Base-by-base conservation (phyloP, 2,888 invertebrate species). In the Nemurella pictetii region DNA sequence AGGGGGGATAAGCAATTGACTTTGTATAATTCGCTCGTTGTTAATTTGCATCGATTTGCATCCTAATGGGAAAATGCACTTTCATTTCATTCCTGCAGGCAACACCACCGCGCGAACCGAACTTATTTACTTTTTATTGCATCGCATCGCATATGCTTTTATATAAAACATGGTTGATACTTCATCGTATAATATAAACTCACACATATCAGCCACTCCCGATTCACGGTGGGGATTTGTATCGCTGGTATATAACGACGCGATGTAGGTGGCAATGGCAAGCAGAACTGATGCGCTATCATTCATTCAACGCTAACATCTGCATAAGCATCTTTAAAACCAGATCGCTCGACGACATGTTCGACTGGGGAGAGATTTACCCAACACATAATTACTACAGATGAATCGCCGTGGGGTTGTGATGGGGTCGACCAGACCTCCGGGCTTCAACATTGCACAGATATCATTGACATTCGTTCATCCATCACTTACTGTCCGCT, bases 401-500 rank as follows among this genome's bases (percentile, higher is more conserved):
- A 55, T 55, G 15, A 55, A 55, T 55, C 55, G 5, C 20, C 9
- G 55, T 2, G 55, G 9, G 55, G 20, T 55, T 12, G 55, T 12
- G 9, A 20, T 2, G 55, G 55, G 32, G 32, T 3, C 32, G 55
- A 20, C 2, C 15, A 55, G 55, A n/a, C 32, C 32, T 5, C 9
- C 15, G 55, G 20, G 5, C 2, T 20, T 55, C 9, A 12, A 55
- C 55, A 15, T n/a, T n/a, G 3, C 55, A 12, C 55, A 55, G 55
- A 55, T 55, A 55, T 55, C 55, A 55, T 55, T 55, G 15, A 3
- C 3, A 55, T 55, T 55, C 55, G 20, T 26, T 75, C 75, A 75
- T 75, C 75, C 75, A 75, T 75, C 75, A 75, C 26, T 75, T 75
- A 26, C 75, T 15, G 75, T 55, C 55, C 55, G 55, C 55, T 12